Percentiles rank a stretch among this genome's conserved stretches.
phyloP scores from a whole-genome alignment of 2,113 vertebrate species.

The Nycticorax nycticorax region DNA sequence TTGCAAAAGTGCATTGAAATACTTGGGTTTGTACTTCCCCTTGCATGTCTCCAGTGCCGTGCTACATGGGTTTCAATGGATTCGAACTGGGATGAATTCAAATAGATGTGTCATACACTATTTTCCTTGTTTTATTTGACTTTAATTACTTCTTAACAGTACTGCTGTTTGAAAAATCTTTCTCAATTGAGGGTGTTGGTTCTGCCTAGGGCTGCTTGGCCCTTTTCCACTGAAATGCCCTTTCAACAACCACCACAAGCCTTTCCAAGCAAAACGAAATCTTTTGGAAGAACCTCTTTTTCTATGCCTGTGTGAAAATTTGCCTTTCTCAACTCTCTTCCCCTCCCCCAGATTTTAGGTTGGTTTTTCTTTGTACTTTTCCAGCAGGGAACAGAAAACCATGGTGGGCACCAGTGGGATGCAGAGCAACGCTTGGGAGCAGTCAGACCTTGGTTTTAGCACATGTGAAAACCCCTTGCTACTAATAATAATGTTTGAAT shows the following conservation, averaged over 20 bases:
- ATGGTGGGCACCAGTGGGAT: not conserved
- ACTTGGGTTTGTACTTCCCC: not conserved
- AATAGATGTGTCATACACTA: slow-evolving; percentile 24
- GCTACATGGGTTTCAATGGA: not conserved
- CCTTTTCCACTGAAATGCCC: slow-evolving; percentile 29
- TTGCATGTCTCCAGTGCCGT: not conserved
- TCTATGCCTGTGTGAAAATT: not conserved
- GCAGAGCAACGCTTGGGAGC: accelerated
- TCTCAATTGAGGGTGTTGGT: slow-evolving; percentile 54
- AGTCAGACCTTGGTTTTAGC: not conserved
- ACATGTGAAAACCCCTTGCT: not conserved
- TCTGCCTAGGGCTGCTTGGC: slow-evolving; percentile 43
- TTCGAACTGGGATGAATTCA: slow-evolving; percentile 6
- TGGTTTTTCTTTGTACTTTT: not conserved
- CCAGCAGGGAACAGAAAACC: not conserved
- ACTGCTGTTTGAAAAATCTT: not conserved
- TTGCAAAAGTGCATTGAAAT: not conserved
- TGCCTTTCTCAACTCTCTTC: not conserved
- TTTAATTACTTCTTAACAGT: slow-evolving; percentile 51
- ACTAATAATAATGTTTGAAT: not conserved
- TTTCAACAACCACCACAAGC: not conserved
- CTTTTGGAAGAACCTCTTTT: not conserved
- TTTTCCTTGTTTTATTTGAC: slow-evolving; percentile 49
- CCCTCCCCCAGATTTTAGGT: not conserved
- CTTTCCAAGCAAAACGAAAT: not conserved